Percentiles rank a stretch among this genome's conserved stretches.
Conservation (phyloP, 2,113 vertebrate species). For the Macheiramphus alcinus region DNA sequence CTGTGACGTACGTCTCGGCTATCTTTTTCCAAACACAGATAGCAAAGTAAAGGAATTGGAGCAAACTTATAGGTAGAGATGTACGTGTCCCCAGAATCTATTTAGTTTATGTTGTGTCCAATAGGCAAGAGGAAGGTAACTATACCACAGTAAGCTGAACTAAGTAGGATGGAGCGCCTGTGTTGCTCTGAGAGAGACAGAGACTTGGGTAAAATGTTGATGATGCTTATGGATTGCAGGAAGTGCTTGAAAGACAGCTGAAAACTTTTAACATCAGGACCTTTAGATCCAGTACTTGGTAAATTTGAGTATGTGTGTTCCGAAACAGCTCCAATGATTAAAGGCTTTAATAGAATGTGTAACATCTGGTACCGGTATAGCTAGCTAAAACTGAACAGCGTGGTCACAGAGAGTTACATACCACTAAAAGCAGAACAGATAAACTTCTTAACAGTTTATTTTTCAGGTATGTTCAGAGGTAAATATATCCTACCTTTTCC, state of each 20-base stretch:
- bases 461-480: not conserved
- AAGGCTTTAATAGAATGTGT: not conserved
- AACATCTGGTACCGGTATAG: no score
- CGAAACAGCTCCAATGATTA: not conserved
- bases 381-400: not conserved
- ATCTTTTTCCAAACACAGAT: accelerated
- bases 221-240: not conserved
- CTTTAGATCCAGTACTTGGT: not conserved
- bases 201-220: not conserved
- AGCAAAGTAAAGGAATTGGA: not conserved
- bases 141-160: not conserved
- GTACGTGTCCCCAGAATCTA: accelerated
- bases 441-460: not conserved
- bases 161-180: not conserved
- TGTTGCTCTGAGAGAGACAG: no score
- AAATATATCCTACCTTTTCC: not conserved
- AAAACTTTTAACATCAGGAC: not conserved
- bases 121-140: accelerated
- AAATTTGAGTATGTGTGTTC: not conserved
- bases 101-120: not conserved
- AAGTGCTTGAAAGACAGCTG: not conserved
- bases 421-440: not conserved
- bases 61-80: no score
- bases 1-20: not conserved
- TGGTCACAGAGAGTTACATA: not conserved